A percentile compares a stretch with the other conserved stretches of the same genome.
These are phyloP conservation scores for Ashinkailepas kermadecensis DNA, from an alignment of 2,888 invertebrate genomes.

Conservation along the genomic window DNA sequence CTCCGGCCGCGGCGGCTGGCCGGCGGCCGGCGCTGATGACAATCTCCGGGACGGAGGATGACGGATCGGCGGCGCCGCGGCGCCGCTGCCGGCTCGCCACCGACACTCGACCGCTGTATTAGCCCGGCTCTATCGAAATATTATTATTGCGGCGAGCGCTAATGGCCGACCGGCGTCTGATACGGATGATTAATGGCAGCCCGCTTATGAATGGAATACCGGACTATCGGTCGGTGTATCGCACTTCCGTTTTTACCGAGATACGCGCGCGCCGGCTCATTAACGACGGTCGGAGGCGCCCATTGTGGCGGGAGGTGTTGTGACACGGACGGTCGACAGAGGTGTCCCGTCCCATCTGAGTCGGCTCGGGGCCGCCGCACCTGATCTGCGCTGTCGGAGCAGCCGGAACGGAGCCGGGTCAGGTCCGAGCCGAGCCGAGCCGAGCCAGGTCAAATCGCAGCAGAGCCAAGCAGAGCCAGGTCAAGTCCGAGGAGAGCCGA, in stretches of 20 bases:
- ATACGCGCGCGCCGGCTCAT: neutral
- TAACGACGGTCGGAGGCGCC: neutral
- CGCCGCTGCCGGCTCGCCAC: no score
- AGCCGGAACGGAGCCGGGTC: no score
- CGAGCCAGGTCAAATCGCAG: no score
- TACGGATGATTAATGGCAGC: neutral
- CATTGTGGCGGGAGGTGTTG: no score
- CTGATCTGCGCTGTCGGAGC: no score
- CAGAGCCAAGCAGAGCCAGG: no score
- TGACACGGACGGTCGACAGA: no score
- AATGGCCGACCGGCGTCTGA: neutral
- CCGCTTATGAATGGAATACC: slow-evolving; percentile 17
- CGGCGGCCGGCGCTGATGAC: neutral
- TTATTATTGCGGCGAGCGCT: slow-evolving; percentile 1
- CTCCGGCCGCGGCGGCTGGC: neutral
- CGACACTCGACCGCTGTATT: neutral
- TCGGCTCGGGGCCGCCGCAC: no score
- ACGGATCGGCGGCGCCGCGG: neutral
- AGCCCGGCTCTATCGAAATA: slow-evolving; percentile 14
- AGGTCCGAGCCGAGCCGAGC: no score
- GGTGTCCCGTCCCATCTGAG: no score
- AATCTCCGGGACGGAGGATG: neutral
- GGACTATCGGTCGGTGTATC: neutral
- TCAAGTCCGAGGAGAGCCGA: no score
- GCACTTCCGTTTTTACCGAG: neutral